A percentile compares a stretch with the other conserved stretches of the same genome.
These are phyloP conservation scores for Microchirus variegatus DNA, from an alignment of 2,797 vertebrate species.

Conservation along the genomic window DNA sequence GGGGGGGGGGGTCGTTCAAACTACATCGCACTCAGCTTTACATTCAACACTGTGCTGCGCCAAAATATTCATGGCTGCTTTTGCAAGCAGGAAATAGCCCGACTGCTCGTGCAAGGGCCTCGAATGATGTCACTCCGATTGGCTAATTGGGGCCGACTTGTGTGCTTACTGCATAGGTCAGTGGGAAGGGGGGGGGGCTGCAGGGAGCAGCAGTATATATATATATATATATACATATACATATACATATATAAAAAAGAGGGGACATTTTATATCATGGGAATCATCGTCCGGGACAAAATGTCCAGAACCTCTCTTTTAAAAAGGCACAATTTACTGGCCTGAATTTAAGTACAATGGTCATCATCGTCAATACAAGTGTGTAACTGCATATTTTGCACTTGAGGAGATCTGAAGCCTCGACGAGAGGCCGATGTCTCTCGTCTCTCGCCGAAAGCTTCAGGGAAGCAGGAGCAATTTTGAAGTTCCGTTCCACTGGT, in stretches of 20 bases:
- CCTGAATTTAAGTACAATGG: constrained; percentile 16
- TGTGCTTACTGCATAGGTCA: constrained; percentile 39
- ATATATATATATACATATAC: no score
- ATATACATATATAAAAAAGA: no score
- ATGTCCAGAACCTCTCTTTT: constrained; percentile 2
- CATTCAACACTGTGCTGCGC: constrained; percentile 67
- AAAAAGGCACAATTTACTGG: constrained; percentile 49
- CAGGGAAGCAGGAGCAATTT: background rate
- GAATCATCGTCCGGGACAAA: background rate
- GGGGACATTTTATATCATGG: constrained; percentile 38
- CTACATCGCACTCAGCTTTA: constrained; percentile 48
- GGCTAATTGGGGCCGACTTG: constrained; percentile 18
- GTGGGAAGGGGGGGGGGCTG: constrained; percentile 32
- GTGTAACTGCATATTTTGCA: constrained; percentile 30
- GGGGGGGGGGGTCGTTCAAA: background rate
- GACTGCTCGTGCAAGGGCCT: constrained; percentile 17
- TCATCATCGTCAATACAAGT: constrained; percentile 13
- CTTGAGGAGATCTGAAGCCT: background rate
- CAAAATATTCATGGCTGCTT: constrained; percentile 45
- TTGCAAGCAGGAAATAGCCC: constrained; percentile 29
- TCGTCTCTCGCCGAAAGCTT: constrained; percentile 8
- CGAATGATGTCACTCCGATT: constrained; percentile 20
- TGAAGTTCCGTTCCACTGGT: background rate
- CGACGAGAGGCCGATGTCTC: background rate
- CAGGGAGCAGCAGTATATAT: constrained; percentile 13